Evolutionary conservation across 2,113 vertebrate genomes (phyloP).

Genomic region (Pampusana beccarii): DNA sequence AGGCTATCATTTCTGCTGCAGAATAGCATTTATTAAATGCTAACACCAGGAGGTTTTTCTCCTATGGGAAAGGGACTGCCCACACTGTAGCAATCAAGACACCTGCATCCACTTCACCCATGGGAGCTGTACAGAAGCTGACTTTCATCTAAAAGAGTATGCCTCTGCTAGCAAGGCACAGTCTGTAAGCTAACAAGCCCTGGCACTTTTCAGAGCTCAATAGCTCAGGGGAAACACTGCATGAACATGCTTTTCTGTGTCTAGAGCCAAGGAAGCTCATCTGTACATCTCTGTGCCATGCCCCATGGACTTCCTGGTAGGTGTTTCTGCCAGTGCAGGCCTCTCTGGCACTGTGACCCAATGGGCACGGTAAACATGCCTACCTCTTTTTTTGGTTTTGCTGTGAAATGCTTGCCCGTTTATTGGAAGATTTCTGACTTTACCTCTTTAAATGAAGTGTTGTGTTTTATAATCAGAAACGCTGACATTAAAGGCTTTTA

Average conservation of each 20-base stretch:
- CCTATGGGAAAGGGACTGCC: not conserved
- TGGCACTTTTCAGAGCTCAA: not conserved
- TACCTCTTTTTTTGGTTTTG: not conserved
- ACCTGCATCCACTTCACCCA: not conserved
- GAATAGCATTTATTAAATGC: not conserved
- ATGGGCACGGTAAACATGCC: not conserved
- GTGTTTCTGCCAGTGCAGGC: not conserved
- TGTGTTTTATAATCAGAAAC: not conserved
- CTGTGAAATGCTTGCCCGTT: not conserved
- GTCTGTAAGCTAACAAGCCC: not conserved
- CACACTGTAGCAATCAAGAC: not conserved
- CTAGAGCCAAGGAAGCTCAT: not conserved
- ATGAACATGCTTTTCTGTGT: not conserved
- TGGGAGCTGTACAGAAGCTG: not conserved
- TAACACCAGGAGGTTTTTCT: not conserved
- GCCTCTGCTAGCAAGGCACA: not conserved
- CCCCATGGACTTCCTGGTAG: not conserved
- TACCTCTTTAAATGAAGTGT: not conserved
- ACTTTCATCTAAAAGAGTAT: not conserved
- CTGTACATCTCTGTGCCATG: accelerated
- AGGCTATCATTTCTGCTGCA: not conserved
- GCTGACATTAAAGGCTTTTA: not conserved
- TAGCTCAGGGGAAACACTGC: not conserved
- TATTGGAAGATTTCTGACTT: not conserved
- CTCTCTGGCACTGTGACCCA: not conserved